A percentile compares a stretch with the other conserved stretches of the same genome.
Evolutionary conservation across 2,797 vertebrate species (phyloP).

Genomic region (Sebastiscus tertius): DNA sequence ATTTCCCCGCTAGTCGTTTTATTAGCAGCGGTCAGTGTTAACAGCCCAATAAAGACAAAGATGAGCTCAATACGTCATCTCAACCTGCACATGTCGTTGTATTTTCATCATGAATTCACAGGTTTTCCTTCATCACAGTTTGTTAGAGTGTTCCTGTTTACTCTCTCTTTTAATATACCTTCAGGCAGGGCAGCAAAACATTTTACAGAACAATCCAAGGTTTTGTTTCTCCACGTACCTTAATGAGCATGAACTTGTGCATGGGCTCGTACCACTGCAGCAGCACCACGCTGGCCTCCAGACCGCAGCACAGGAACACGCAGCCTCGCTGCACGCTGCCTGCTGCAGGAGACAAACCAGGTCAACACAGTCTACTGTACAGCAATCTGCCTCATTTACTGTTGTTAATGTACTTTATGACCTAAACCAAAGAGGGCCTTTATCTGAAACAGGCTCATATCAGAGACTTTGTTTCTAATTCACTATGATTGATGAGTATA

Average conservation of each 20-base stretch:
- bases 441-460: neutral
- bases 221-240: constrained; percentile 76
- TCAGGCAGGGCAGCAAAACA: neutral
- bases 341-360: constrained; percentile 60
- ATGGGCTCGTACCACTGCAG: constrained; percentile 95
- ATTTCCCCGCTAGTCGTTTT: neutral
- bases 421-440: neutral
- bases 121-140: neutral
- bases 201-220: neutral
- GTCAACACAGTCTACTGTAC: neutral
- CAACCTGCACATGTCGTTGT: neutral
- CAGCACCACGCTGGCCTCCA: constrained; percentile 89
- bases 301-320: constrained; percentile 89
- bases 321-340: constrained; percentile 73
- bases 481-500: neutral
- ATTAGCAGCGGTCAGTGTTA: constrained; percentile 1
- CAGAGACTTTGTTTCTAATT: neutral
- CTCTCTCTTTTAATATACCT: neutral
- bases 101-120: neutral
- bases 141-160: neutral
- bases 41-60: constrained; percentile 8
- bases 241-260: constrained; percentile 94
- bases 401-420: neutral
- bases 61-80: neutral
- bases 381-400: neutral